These are phyloP conservation scores for Pachycephus smyrnensis DNA, from an alignment of 2,888 invertebrate genomes.

Conservation along the genomic window DNA sequence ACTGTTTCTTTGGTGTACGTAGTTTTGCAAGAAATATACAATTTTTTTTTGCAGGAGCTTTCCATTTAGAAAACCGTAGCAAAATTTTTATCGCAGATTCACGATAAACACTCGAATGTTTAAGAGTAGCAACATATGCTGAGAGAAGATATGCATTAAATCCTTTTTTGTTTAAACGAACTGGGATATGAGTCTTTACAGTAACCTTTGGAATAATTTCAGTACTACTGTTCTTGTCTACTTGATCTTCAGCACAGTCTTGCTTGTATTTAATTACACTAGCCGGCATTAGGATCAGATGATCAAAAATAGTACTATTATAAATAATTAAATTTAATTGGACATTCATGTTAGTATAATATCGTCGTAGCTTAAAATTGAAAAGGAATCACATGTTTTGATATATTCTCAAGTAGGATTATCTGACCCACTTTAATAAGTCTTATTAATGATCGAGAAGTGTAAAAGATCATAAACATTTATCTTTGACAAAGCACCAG, in stretches of 20 bases:
- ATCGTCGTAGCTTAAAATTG: background rate
- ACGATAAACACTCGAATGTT: constrained; percentile 46
- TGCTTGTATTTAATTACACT: constrained; percentile 25
- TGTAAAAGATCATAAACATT: background rate
- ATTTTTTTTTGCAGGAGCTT: constrained; percentile 3
- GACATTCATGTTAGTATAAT: constrained; percentile 40
- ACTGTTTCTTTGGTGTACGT: constrained; percentile 72
- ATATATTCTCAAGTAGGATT: background rate
- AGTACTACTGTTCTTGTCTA: background rate
- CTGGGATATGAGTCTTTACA: constrained; percentile 11
- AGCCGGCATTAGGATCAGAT: constrained; percentile 37
- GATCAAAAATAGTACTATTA: constrained; percentile 46
- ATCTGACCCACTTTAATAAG: background rate
- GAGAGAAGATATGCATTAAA: constrained; percentile 53
- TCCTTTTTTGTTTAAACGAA: constrained; percentile 43
- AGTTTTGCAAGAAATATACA: constrained; percentile 66
- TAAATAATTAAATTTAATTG: constrained; percentile 46
- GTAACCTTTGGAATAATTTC: background rate
- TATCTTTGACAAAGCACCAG: background rate
- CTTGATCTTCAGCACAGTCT: constrained; percentile 1
- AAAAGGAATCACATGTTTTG: background rate
- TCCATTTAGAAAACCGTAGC: constrained; percentile 16
- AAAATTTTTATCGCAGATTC: constrained; percentile 39
- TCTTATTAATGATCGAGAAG: background rate
- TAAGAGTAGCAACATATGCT: constrained; percentile 42